These are phyloP conservation scores for Varecia variegata DNA, from an alignment of 2,797 vertebrate genomes.

Conservation along the genomic window DNA sequence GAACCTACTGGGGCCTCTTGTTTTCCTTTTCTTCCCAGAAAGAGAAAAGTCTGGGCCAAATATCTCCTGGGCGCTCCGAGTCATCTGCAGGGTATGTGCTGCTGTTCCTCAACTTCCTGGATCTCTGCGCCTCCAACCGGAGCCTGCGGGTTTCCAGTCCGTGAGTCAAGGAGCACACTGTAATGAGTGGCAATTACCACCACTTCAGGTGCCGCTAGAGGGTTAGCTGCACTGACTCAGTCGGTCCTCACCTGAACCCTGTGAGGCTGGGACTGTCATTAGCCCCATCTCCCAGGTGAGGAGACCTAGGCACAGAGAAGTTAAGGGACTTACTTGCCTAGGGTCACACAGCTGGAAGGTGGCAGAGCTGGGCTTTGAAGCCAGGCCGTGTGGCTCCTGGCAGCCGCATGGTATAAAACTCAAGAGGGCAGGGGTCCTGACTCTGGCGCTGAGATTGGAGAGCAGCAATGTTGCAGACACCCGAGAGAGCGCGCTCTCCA, in stretches of 20 bases:
- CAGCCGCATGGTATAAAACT: not conserved
- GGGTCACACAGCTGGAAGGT: not conserved
- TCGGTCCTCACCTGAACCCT: no score
- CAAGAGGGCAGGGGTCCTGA: accelerated
- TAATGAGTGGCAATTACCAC: accelerated
- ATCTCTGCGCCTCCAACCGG: not conserved
- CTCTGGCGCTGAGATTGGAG: not conserved
- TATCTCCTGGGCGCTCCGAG: accelerated
- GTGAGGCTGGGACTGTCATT: not conserved
- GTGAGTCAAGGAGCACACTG: accelerated
- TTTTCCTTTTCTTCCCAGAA: not conserved
- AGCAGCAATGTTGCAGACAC: not conserved
- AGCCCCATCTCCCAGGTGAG: not conserved
- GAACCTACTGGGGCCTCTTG: not conserved
- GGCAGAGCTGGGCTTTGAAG: not conserved
- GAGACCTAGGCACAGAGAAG: not conserved
- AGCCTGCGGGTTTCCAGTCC: not conserved
- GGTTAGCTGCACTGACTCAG: not conserved
- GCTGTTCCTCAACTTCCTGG: accelerated
- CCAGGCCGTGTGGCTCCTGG: not conserved
- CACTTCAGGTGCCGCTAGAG: no score
- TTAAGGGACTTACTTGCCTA: not conserved
- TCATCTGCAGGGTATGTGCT: not conserved
- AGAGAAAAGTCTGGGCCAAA: not conserved
- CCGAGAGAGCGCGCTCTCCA: not conserved